phyloP scores from a whole-genome alignment of 2,113 vertebrate species.

The Ctenodactylus gundi region DNA sequence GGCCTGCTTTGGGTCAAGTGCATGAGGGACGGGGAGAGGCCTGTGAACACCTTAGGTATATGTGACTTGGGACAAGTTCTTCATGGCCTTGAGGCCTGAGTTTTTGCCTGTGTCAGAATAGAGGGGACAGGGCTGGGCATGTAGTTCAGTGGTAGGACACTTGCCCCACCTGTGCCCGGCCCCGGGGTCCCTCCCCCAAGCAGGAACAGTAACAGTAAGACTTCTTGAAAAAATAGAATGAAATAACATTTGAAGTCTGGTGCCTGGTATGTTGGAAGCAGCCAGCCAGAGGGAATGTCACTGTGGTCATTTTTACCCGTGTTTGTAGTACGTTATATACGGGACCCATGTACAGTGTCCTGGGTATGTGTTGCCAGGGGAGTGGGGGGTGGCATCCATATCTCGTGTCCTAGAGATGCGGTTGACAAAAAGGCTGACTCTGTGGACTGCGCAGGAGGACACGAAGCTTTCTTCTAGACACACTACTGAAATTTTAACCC shows the following conservation, averaged over 20 bases:
- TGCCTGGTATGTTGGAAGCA: neutral
- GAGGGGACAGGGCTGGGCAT: too few relatives aligned
- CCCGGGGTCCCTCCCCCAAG: neutral
- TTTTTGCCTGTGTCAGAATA: neutral
- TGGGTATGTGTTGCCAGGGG: neutral
- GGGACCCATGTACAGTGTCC: neutral
- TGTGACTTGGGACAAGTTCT: neutral
- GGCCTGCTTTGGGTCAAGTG: neutral
- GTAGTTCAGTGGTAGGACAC: neutral
- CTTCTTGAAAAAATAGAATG: neutral
- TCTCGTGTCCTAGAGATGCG: constrained; percentile 6
- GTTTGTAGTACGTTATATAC: neutral
- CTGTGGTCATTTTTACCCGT: neutral
- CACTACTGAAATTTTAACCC: neutral
- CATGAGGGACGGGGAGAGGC: neutral
- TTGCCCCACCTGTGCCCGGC: neutral
- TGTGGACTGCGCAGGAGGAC: neutral
- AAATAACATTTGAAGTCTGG: neutral
- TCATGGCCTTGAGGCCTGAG: neutral
- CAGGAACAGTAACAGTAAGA: neutral
- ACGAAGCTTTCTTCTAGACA: fast-evolving
- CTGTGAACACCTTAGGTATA: neutral
- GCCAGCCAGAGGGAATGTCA: too few relatives aligned
- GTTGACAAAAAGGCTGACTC: neutral
- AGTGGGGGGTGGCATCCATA: fast-evolving